These are phyloP conservation scores for Bergia puertoricense DNA, from an alignment of 92 coral and sea anemone species.

Conservation along the genomic window DNA sequence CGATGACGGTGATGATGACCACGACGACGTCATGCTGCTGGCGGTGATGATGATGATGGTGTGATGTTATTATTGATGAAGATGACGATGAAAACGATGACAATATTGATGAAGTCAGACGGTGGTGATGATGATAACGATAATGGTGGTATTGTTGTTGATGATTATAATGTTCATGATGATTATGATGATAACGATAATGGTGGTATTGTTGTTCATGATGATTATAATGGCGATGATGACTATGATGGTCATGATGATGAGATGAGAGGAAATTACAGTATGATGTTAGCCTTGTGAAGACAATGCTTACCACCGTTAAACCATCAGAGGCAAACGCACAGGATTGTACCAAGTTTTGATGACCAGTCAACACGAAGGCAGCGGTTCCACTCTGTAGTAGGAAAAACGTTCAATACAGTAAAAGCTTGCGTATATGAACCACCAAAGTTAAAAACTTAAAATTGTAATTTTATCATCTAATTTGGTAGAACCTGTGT, in stretches of 20 bases:
- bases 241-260: background rate
- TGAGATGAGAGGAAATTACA: too few relatives aligned
- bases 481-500: too few relatives aligned
- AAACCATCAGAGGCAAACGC: slow-evolving; percentile 81
- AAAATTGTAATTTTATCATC: too few relatives aligned
- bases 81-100: background rate
- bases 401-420: background rate
- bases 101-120: too few relatives aligned
- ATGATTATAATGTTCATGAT: background rate
- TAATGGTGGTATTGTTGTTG: background rate
- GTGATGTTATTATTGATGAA: background rate
- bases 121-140: background rate
- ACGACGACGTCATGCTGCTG: too few relatives aligned
- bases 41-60: background rate
- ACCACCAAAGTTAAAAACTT: background rate
- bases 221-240: background rate
- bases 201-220: background rate
- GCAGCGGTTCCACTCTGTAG: slow-evolving; percentile 85
- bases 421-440: too few relatives aligned
- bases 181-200: background rate
- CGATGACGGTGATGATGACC: background rate
- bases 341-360: slow-evolving; percentile 92
- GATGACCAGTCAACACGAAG: slow-evolving; percentile 80
- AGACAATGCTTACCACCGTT: slow-evolving; percentile 62
- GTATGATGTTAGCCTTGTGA: background rate